These are phyloP conservation scores for Gymnarchus niloticus DNA, from an alignment of 2,113 vertebrate genomes.

Conservation along the genomic window DNA sequence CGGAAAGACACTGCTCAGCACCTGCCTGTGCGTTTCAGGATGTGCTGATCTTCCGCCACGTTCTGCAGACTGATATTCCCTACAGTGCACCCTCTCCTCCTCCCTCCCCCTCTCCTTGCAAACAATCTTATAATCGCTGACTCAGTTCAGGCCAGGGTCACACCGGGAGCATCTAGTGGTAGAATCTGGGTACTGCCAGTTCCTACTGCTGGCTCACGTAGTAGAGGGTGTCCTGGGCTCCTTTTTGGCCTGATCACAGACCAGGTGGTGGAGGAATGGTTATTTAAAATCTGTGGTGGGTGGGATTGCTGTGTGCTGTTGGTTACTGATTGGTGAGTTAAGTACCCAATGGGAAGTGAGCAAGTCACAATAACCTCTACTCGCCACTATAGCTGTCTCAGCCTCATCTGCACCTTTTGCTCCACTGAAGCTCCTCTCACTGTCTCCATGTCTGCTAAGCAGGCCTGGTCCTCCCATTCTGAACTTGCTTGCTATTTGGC, in stretches of 20 bases:
- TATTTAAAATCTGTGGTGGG: background rate
- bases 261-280: background rate
- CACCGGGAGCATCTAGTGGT: slow-evolving; percentile 52
- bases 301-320: background rate
- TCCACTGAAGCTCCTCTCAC: background rate
- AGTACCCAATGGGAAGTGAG: background rate
- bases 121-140: slow-evolving; percentile 36
- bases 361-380: background rate
- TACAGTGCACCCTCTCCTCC: slow-evolving; percentile 39
- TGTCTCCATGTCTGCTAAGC: background rate
- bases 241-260: background rate
- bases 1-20: background rate
- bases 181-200: background rate
- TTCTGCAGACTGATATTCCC: slow-evolving; percentile 45
- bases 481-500: slow-evolving; percentile 26
- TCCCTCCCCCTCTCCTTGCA: background rate
- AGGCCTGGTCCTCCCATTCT: background rate
- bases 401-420: background rate
- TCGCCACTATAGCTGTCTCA: background rate
- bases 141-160: slow-evolving; percentile 36
- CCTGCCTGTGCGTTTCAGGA: background rate
- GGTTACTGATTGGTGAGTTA: too few relatives aligned
- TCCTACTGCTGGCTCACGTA: background rate
- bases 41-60: slow-evolving; percentile 31
- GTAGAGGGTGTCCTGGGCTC: background rate